phyloP scores from a whole-genome alignment of 2,888 invertebrate species.

The Ectobius pallidus region DNA sequence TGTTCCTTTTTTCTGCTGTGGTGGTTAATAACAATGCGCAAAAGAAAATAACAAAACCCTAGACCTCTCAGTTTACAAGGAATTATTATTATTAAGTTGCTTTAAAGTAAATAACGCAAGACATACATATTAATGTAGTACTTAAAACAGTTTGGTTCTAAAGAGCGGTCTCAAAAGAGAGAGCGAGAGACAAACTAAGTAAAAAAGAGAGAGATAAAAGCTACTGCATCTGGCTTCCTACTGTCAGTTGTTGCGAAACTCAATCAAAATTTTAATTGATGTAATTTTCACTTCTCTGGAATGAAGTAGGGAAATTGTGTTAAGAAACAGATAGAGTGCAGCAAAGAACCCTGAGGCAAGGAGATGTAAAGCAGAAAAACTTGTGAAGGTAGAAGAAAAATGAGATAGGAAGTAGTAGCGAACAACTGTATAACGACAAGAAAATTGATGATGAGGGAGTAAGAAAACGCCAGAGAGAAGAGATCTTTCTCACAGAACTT shows the following conservation, averaged over 20 bases:
- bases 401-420: background rate
- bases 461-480: too few relatives aligned
- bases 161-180: too few relatives aligned
- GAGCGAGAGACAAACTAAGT: too few relatives aligned
- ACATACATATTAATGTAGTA: too few relatives aligned
- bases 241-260: conserved; percentile 17
- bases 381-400: background rate
- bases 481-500: background rate
- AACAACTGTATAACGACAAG: conserved; percentile 21
- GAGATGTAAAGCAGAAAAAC: background rate
- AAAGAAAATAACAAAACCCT: too few relatives aligned
- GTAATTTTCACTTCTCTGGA: conserved; percentile 31
- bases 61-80: too few relatives aligned
- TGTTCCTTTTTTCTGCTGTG: too few relatives aligned
- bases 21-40: too few relatives aligned
- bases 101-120: too few relatives aligned
- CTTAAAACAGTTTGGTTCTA: too few relatives aligned
- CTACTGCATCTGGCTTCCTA: background rate
- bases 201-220: too few relatives aligned
- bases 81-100: too few relatives aligned
- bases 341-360: background rate
- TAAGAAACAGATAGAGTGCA: conserved; percentile 24
- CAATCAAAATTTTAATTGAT: conserved; percentile 29
- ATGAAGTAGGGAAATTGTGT: conserved; percentile 28
- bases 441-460: background rate